Conservation (phyloP, 2,113 vertebrate species). For the Upupa epops region DNA sequence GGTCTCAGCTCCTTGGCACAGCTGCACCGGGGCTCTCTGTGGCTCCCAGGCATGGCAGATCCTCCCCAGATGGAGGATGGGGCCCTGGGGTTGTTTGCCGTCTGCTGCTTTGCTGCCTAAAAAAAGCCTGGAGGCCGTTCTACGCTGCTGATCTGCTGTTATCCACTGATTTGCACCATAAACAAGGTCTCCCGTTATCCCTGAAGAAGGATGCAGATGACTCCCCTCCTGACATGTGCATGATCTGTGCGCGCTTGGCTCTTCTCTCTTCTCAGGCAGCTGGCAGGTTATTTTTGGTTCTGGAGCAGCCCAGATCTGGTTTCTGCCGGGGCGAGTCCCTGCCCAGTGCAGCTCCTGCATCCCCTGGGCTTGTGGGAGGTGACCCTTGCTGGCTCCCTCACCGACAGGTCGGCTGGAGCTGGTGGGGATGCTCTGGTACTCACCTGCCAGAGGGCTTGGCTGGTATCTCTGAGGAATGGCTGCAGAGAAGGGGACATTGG, state of each 20-base stretch:
- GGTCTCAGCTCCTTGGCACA: not conserved
- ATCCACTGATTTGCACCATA: not conserved
- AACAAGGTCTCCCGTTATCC: not conserved
- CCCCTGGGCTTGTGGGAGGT: not conserved
- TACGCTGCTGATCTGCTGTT: not conserved
- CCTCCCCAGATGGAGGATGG: not conserved
- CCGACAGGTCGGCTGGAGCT: accelerated
- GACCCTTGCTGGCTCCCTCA: not conserved
- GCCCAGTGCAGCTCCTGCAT: not conserved
- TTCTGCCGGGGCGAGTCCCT: slow-evolving; percentile 12
- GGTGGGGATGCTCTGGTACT: accelerated
- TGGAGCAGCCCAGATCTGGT: slow-evolving; percentile 33
- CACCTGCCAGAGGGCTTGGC: not conserved
- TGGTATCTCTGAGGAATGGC: not conserved
- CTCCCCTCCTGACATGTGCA: not conserved
- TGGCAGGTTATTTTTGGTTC: slow-evolving; percentile 64
- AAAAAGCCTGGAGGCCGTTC: not conserved
- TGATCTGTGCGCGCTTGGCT: slow-evolving; percentile 16
- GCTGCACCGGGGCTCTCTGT: not conserved
- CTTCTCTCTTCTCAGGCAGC: slow-evolving; percentile 39
- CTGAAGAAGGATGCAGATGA: slow-evolving; percentile 30
- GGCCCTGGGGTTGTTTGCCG: not conserved
- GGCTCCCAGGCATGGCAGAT: not conserved
- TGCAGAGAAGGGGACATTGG: not conserved
- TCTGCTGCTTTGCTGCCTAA: slow-evolving; percentile 20